Evolutionary conservation across 2,113 vertebrate species (phyloP), one percentile per base, ranked within the genome.

Genomic region (Dicentrarchus labrax): DNA sequence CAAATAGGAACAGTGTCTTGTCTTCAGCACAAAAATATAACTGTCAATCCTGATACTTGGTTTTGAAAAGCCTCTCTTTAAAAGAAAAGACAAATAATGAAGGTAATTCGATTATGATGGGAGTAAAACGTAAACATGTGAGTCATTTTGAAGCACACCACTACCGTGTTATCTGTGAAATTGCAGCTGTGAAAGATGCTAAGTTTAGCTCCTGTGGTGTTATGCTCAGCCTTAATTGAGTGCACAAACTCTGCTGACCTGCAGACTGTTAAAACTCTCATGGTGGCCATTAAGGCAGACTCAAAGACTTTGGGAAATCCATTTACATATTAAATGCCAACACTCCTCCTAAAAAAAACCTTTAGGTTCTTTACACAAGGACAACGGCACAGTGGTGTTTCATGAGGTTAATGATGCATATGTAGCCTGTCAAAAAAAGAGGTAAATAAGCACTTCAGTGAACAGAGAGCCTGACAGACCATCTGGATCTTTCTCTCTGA

Each of bases 181-280:
- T 41, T 74, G 77, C 79, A 89, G 88, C 87, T 82, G 75, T 36
- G 71, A 51, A 48, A 62, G 57, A 73, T 59, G 82, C 81, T 74
- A 87, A 74, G 47, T 93, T 90, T 87, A 89, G 89, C 89, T 59
- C 45, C 74, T 78, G 69, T 75, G 79, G 76, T 79, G 86, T 86
- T 61, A 41, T 30, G 76, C 54, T 74, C 47, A 16, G 47, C 78
- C 24, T 82, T 86, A 77, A 90, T 78, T 85, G 83, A 93, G 73
- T 39, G 82, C 76, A 85, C 71, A 78, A 64, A 88, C 87, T 87
- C 75, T 80, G 82, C 80, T 89, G 89, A 93, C 91, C 89, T 89
- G 85, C 85, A 87, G 77, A 77, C 87, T 66, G 72, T 62, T 77
- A 38, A 68, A 90, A 76, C 70, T 85, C 81, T 86, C 30, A 56